Base-by-base conservation (phyloP, 2,113 vertebrate species). In the Festucalex cinctus region DNA sequence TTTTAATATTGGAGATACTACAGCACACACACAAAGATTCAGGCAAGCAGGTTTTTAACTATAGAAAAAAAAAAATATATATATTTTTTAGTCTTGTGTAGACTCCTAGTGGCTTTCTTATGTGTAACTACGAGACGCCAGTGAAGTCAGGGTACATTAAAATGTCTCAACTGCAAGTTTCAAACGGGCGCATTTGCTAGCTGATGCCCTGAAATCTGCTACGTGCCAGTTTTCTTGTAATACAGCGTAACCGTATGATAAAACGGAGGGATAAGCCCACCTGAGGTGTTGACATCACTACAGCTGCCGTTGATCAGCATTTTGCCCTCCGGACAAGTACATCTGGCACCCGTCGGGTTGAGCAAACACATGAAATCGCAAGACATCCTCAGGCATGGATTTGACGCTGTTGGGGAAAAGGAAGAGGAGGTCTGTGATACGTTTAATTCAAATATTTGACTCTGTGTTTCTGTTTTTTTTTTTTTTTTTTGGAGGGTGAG, bases 311-410 rank as follows among this genome's bases (percentile, higher is more conserved):
- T 99, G 81, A 95, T 81, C 85, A 96, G 79, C 0, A 92, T 84
- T 78, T 98, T 98, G 68, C 96, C 97, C 88, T 99, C 97, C 63
- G 95, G 95, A 89, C 97, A 98, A 54, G 91, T 90, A 79, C 96
- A 99, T 1, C 92, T 92, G 71, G 95, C 95, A 46, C 97, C 96
- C 63, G 88, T 90, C 67, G 97, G 96, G 83, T 95, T 98, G 37
- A 98, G 93, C 67, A 99, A 89, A 88, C 97, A 99, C 88, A 99
- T 94, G 83, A 97, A 98, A 54, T 97, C 96, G 80, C 96, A 99
- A 0, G 83, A 90, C 89, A 95, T 91, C 61, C 92, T 92, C 78
- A 93, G 83, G 78, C 97, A 99, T 0, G 96, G 95, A 82, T 99
- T 98, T 51, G 93, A 91, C 48, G 94, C 97, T 99, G 85, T 74